Evolutionary conservation across 2,113 vertebrate species (phyloP).

Genomic region (Emydura subglobosa): DNA sequence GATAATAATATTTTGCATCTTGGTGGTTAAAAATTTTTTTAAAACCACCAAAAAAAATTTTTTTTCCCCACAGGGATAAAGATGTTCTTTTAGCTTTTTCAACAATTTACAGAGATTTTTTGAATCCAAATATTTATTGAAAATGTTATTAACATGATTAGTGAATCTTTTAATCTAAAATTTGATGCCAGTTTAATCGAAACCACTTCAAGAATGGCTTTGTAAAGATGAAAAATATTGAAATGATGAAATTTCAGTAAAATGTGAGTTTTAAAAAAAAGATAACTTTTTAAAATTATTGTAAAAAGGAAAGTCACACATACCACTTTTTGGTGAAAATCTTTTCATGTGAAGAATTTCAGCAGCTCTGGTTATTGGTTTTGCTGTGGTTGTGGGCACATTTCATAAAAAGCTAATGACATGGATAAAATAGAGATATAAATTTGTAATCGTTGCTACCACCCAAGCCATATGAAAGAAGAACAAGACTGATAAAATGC

Average conservation of each 20-base stretch:
- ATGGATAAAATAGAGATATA: no score
- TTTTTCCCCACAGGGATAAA: background rate
- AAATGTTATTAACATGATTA: background rate
- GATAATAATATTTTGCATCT: background rate
- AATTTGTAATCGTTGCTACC: no score
- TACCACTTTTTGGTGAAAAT: background rate
- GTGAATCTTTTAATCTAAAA: background rate
- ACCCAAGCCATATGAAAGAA: no score
- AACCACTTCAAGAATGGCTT: background rate
- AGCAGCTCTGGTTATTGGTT: no score
- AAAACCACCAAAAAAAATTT: background rate
- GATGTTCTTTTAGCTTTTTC: background rate
- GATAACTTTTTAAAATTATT: background rate
- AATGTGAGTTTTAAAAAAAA: background rate
- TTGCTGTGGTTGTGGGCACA: rapidly evolving
- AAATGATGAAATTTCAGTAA: background rate
- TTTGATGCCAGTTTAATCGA: background rate
- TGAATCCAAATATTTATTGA: background rate
- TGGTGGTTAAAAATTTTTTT: background rate
- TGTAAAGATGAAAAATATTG: background rate
- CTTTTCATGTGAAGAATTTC: background rate
- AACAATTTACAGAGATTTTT: background rate
- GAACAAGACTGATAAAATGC: no score
- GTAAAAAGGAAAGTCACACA: background rate
- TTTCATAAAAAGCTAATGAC: background rate